Base-by-base conservation (phyloP, 2,113 vertebrate genomes). In the Erinaceus europaeus region DNA sequence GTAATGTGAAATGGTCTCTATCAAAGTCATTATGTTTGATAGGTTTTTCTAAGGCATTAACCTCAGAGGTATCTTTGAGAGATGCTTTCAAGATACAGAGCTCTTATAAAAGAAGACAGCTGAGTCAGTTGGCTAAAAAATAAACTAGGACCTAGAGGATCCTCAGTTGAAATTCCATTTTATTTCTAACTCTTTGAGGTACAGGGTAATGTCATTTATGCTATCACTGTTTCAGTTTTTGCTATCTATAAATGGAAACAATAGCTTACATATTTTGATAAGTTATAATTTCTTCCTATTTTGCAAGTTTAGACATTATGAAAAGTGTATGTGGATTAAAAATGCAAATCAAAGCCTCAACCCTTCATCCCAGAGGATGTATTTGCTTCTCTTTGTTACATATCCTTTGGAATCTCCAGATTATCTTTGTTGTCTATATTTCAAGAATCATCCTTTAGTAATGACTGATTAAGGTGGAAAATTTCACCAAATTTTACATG, bases 1-100 rank as follows among this genome's bases (percentile, higher is more conserved):
- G 82, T 90, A 89, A 89, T 73, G 87, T 92, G 93, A 93, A 95
- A 89, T 89, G 65, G 55, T 94, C 65, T 92, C 91, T 89, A 74
- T 89, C 78, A 74, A 87, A 95, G 71, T 79, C 74, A 87, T 94
- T 90, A 89, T 72, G 32, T 90, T 94, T 90, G 82, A 92, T 89
- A 36, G 77, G 65, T 92, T 94, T 94, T 94, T 87, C 84, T 92
- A 90, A 94, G 76, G 91, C 87, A 90, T 94, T 95, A 87, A 90
- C 77, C 91, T 90, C 78, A 87, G 78, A 90, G 85, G 61, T 91
- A 67, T 82, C 87, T 90, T 84, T 2, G 6, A 83, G 76, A 75
- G 64, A 74, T 61, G 29, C 48, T 86, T 84, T 86, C 64, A 87
- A 71, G 75, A 73, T 62, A 40, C 13, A 75, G 74, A 9, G 18